Conservation (phyloP, 1,140 invertebrate genomes). For the Cryptotermes secundus region DNA sequence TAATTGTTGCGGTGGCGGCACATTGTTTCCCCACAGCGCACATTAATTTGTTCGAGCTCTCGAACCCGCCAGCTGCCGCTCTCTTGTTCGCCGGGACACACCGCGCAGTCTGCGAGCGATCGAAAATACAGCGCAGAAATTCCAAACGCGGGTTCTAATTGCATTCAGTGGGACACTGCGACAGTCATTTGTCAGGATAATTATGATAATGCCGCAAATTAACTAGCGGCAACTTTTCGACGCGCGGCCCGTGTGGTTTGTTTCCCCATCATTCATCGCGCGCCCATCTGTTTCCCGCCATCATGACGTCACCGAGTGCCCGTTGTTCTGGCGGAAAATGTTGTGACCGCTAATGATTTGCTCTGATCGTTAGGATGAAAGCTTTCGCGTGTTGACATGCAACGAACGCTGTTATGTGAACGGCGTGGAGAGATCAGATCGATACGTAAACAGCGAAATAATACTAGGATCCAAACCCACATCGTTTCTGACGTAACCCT, state of each 20-base stretch:
- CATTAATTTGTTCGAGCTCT: slow-evolving; percentile 5
- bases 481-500: too few species aligned
- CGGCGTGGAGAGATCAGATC: background rate
- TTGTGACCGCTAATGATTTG: slow-evolving; percentile 2
- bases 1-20: background rate
- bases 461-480: too few species aligned
- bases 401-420: background rate
- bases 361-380: slow-evolving; percentile 10
- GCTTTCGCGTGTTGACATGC: slow-evolving; percentile 17
- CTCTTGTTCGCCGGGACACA: background rate
- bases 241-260: background rate
- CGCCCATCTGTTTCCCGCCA: slow-evolving; percentile 15
- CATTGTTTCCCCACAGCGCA: slow-evolving; percentile 11
- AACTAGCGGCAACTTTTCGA: background rate
- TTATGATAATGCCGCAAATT: background rate
- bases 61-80: background rate
- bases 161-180: background rate
- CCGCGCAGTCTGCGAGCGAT: background rate
- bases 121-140: background rate
- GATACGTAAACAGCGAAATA: background rate
- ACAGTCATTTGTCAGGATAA: background rate
- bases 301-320: background rate
- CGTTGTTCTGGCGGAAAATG: background rate
- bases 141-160: background rate
- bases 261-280: slow-evolving; percentile 15